Conservation (phyloP, 2,113 vertebrate genomes). For the Eidolon helvum region DNA sequence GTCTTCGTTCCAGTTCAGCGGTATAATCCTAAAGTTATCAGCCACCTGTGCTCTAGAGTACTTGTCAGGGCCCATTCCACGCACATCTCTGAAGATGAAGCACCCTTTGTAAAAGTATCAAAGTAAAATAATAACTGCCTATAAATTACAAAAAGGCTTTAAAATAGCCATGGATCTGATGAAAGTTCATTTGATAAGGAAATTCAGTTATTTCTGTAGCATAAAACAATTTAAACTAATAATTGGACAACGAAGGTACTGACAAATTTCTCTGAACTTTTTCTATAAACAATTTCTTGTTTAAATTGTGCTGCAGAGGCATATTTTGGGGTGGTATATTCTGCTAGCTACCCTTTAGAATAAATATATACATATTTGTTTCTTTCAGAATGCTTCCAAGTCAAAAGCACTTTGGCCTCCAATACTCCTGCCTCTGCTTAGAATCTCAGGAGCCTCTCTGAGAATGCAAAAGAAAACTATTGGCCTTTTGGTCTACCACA, state of each 20-base stretch:
- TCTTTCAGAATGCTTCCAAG: background rate
- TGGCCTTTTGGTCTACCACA: background rate
- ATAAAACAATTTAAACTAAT: background rate
- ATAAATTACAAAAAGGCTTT: background rate
- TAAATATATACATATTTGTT: background rate
- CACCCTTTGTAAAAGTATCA: background rate
- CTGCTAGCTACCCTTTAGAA: background rate
- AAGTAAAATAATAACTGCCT: background rate
- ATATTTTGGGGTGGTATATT: background rate
- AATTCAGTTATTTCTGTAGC: background rate
- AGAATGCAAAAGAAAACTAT: background rate
- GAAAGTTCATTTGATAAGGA: background rate
- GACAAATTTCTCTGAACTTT: background rate
- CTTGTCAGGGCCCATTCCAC: no score
- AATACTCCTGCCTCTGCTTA: background rate
- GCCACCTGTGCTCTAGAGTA: background rate
- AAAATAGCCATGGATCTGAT: background rate
- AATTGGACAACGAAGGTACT: background rate
- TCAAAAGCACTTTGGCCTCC: background rate
- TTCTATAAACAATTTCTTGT: background rate
- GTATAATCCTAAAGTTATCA: background rate
- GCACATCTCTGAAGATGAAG: background rate
- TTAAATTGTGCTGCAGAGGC: background rate
- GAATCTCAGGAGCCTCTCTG: background rate
- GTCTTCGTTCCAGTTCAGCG: background rate